Evolutionary conservation across 2,888 invertebrate genomes (phyloP).

Genomic region (Calameuta filiformis): DNA sequence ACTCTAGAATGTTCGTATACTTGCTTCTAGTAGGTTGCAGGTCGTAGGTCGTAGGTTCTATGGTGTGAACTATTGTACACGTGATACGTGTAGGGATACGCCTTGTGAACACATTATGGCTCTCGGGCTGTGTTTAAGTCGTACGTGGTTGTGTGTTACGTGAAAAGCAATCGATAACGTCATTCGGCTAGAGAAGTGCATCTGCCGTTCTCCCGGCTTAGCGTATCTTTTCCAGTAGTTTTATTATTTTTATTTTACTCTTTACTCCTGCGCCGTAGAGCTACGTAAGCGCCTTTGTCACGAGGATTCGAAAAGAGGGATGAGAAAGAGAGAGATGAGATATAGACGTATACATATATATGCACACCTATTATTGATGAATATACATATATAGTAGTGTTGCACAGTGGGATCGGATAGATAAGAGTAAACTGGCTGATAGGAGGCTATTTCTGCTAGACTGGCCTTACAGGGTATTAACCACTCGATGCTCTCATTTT

Average conservation of each 20-base stretch:
- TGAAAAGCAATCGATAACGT: conserved; percentile 32
- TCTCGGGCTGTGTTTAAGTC: conserved; percentile 15
- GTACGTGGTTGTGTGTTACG: conserved; percentile 20
- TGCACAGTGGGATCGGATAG: background rate
- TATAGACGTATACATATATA: conserved; percentile 7
- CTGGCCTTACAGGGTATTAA: background rate
- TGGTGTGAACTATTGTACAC: background rate
- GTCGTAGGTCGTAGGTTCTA: background rate
- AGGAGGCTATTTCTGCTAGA: background rate
- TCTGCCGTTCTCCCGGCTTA: conserved; percentile 26
- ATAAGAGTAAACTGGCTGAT: background rate
- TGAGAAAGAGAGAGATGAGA: background rate
- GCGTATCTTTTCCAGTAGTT: conserved; percentile 6
- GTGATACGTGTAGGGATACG: background rate
- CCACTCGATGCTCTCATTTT: background rate
- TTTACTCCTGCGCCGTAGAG: conserved; percentile 9
- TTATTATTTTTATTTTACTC: conserved; percentile 9
- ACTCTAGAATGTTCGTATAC: background rate
- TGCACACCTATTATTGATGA: conserved; percentile 6
- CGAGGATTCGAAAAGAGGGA: background rate
- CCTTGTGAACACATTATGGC: conserved; percentile 1
- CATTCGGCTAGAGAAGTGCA: conserved; percentile 21
- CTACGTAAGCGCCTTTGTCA: conserved; percentile 11
- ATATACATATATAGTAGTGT: background rate
- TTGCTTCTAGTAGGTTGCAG: background rate